phyloP scores from a whole-genome alignment of 1,140 invertebrate species.

The Galleria mellonella region DNA sequence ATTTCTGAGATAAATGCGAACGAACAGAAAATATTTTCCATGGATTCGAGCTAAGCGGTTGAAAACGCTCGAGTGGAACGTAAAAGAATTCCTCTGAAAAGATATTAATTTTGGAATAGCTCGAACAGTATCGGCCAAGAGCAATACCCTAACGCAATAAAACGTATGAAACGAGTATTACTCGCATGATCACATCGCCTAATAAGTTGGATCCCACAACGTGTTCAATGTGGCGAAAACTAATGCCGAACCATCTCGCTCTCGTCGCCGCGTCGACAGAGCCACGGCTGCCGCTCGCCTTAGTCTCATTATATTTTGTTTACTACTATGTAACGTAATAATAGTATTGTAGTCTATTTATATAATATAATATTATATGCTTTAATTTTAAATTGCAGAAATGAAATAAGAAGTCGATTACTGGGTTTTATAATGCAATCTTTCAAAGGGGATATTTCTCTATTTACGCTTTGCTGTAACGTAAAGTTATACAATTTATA shows the following conservation, averaged over 20 bases:
- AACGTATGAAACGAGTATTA: constrained; percentile 65
- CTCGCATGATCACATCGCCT: constrained; percentile 68
- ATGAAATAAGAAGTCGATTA: no score
- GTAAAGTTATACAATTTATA: no score
- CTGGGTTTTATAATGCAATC: no score
- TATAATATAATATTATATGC: background rate
- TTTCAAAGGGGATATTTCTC: no score
- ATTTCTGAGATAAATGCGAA: no score
- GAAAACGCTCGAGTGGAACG: constrained; percentile 5
- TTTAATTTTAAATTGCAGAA: no score
- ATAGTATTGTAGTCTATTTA: background rate
- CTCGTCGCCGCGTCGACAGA: constrained; percentile 29
- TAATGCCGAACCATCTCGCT: constrained; percentile 44
- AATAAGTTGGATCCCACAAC: constrained; percentile 70
- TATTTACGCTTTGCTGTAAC: no score
- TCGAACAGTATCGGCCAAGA: constrained; percentile 38
- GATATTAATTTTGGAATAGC: constrained; percentile 47
- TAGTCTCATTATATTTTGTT: constrained; percentile 36
- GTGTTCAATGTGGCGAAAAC: constrained; percentile 61
- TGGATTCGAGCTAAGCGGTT: constrained; percentile 5
- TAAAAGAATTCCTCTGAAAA: constrained; percentile 20
- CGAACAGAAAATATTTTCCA: background rate
- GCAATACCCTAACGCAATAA: constrained; percentile 53
- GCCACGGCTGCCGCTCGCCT: constrained; percentile 38
- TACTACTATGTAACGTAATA: constrained; percentile 26